phyloP scores from a whole-genome alignment of 2,888 invertebrate genomes.

The Ormyrus labotus region DNA sequence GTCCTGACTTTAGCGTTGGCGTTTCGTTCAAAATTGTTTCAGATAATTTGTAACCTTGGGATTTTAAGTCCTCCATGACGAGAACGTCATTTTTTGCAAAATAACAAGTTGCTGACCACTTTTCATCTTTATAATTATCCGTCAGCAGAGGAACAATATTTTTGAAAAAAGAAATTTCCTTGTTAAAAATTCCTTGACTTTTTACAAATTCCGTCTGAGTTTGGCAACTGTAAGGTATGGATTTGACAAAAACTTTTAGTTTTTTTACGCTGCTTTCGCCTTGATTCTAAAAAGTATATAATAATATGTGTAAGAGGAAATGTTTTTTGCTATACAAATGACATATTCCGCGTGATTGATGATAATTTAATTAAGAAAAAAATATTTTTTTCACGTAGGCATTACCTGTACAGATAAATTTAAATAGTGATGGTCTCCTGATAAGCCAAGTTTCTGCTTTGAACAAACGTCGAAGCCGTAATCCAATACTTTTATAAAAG shows the following conservation, averaged over 20 bases:
- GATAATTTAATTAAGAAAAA: too few relatives aligned
- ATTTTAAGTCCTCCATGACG: conserved; percentile 74
- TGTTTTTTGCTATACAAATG: too few relatives aligned
- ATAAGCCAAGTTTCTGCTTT: conserved; percentile 66
- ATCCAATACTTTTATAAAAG: conserved; percentile 57
- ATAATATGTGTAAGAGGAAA: too few relatives aligned
- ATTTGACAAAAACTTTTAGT: conserved; percentile 79
- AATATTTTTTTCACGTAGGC: too few relatives aligned
- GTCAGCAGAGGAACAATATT: conserved; percentile 74
- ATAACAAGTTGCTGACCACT: conserved; percentile 70
- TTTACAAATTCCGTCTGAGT: conserved; percentile 74
- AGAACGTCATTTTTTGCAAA: conserved; percentile 66
- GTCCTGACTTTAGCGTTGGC: conserved; percentile 59
- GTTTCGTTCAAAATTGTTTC: conserved; percentile 61
- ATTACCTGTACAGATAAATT: conserved; percentile 55
- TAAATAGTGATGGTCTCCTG: conserved; percentile 65
- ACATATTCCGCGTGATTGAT: too few relatives aligned
- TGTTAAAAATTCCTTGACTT: not conserved
- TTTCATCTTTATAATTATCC: conserved; percentile 61
- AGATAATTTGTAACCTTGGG: conserved; percentile 64
- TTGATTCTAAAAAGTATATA: conserved; percentile 41
- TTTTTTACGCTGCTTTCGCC: conserved; percentile 31
- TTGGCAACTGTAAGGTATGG: conserved; percentile 77
- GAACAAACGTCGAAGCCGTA: conserved; percentile 62
- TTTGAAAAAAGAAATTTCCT: conserved; percentile 71